Conservation (phyloP, 2,888 invertebrate genomes). For the Meteorus colon region DNA sequence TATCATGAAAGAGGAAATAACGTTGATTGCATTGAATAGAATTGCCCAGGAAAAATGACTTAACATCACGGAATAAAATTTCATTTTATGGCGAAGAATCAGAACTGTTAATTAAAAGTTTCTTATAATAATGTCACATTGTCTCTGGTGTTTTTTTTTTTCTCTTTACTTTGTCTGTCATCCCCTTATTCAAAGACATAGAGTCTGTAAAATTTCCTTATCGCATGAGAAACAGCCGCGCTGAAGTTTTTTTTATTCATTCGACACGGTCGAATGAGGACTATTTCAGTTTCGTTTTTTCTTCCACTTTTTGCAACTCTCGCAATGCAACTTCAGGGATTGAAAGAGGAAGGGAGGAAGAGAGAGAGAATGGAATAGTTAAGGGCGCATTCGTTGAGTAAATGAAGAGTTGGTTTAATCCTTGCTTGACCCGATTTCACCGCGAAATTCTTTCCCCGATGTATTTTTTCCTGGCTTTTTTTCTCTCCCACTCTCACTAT, state of each 20-base stretch:
- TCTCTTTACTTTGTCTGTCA: not conserved
- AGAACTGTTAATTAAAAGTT: not conserved
- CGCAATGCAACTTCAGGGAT: not conserved
- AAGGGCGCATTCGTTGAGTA: slow-evolving; percentile 42
- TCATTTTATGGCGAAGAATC: not conserved
- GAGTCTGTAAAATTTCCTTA: slow-evolving; percentile 11
- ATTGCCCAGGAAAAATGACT: not conserved
- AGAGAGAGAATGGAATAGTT: slow-evolving; percentile 35
- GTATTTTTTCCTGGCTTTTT: not conserved
- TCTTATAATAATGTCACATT: not conserved
- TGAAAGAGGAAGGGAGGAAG: not conserved
- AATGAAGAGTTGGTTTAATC: slow-evolving; percentile 61
- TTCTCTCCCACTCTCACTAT: not conserved
- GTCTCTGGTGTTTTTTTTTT: not conserved
- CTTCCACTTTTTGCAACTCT: not conserved
- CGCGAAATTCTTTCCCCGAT: slow-evolving; percentile 20
- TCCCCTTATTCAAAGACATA: not conserved
- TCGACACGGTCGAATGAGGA: not conserved
- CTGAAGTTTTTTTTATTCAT: not conserved
- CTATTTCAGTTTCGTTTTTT: slow-evolving; percentile 25
- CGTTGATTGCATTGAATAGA: not conserved
- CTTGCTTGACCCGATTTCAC: slow-evolving; percentile 59
- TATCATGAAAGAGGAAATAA: not conserved
- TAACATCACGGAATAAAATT: not conserved
- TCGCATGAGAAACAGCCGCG: slow-evolving; percentile 1